These are phyloP conservation scores for Drosophila austrosaltans DNA, from an alignment of 2,888 invertebrate species.

Conservation along the genomic window DNA sequence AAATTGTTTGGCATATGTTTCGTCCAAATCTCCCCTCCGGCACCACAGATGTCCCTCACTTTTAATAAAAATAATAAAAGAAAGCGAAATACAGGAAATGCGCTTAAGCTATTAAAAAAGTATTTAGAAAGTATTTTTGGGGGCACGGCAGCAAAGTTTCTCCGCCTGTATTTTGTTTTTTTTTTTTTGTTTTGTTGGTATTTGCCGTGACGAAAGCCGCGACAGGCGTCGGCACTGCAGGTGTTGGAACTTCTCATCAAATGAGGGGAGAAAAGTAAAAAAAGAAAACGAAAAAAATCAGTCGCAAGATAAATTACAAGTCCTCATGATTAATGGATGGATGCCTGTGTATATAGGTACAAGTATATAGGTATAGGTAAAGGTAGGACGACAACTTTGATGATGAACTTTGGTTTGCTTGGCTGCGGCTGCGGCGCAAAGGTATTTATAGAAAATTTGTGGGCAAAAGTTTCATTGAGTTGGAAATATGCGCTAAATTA, in stretches of 20 bases:
- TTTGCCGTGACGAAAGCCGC: slow-evolving; percentile 20
- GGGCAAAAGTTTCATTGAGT: slow-evolving; percentile 30
- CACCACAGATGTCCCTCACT: slow-evolving; percentile 20
- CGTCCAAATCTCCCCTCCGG: slow-evolving; percentile 3
- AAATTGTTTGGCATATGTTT: slow-evolving; percentile 62
- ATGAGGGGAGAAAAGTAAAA: slow-evolving; percentile 21
- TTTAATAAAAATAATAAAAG: slow-evolving; percentile 58
- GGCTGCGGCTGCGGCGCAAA: slow-evolving; percentile 14
- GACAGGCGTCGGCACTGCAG: slow-evolving; percentile 11
- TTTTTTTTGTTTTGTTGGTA: slow-evolving; percentile 3
- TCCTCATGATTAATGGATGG: slow-evolving; percentile 67
- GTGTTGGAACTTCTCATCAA: slow-evolving; percentile 18
- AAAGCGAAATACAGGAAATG: slow-evolving; percentile 54
- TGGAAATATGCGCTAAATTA: slow-evolving; percentile 33
- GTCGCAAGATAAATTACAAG: slow-evolving; percentile 74
- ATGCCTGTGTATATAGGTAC: slow-evolving; percentile 45
- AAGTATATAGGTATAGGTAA: slow-evolving; percentile 10
- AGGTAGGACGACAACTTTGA: slow-evolving; percentile 21
- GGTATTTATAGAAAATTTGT: slow-evolving; percentile 48
- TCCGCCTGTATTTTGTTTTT: slow-evolving; percentile 23
- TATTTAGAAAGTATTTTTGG: slow-evolving; percentile 72
- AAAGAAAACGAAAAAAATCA: slow-evolving; percentile 40
- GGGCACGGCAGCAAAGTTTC: slow-evolving; percentile 44
- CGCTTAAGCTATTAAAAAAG: slow-evolving; percentile 78
- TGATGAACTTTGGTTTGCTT: slow-evolving; percentile 48